Base-by-base conservation (phyloP, 2,797 vertebrate genomes). In the Phataginus tetradactyla region DNA sequence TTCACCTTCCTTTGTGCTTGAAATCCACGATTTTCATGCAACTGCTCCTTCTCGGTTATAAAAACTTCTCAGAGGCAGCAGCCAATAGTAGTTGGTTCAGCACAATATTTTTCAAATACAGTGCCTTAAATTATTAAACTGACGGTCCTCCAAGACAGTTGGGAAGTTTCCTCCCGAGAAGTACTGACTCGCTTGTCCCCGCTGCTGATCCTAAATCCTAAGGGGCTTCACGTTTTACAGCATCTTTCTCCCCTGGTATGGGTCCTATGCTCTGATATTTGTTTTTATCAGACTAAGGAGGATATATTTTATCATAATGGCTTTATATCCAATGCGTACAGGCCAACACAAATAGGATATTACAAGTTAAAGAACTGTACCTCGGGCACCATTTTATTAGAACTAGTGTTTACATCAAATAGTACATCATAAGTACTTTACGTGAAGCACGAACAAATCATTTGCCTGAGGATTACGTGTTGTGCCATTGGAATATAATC, bases 371-470 rank as follows among this genome's bases (percentile, higher is more conserved):
- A 99, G 99, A 99, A 99, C 99, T 99, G 98, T 98, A 99, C 99
- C 99, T 99, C 98, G 98, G 99, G 99, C 99, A 98, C 98, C 99
- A 98, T 99, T 99, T 99, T 99, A 99, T 99, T 99, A 99, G 99
- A 99, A 99, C 99, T 99, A 99, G 99, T 99, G 99, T 99, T 99
- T 99, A 99, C 99, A 99, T 99, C 99, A 99, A 99, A 99, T 99
- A 99, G 99, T 99, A 99, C 99, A 99, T 99, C 99, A 99, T 99
- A 99, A 99, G 99, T 99, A 99, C 99, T 99, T 99, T 99, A 99
- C 99, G 99, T 99, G 99, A 99, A 99, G 99, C 99, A 99, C 99
- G 99, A 99, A 99, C 99, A 99, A 99, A 99, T 99, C 99, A 99
- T 99, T 99, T 99, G 99, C 99, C 99, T 99, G 99, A 99, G 99